Percentiles rank a stretch among this genome's conserved stretches.
Conservation (phyloP, 1,140 invertebrate genomes). For the Musca domestica region DNA sequence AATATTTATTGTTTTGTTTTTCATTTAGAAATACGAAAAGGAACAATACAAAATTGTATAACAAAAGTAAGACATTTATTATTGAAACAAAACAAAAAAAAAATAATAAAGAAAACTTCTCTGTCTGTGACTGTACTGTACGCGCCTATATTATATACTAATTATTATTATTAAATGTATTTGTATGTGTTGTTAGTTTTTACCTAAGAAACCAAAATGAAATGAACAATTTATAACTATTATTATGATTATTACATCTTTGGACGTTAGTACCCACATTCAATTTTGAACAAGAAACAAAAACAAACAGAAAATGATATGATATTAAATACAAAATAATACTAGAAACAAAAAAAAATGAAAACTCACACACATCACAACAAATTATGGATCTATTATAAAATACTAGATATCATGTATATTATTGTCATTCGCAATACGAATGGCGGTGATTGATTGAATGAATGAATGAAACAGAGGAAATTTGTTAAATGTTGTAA, state of each 20-base stretch:
- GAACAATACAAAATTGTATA: not conserved
- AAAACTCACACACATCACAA: too few species aligned
- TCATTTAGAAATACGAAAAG: not conserved
- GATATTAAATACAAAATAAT: not conserved
- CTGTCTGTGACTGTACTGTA: constrained; percentile 21
- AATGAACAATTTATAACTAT: not conserved
- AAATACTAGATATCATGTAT: too few species aligned
- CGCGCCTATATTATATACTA: constrained; percentile 17
- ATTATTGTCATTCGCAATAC: too few species aligned
- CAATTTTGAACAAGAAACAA: not conserved
- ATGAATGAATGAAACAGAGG: not conserved
- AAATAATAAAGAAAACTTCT: not conserved
- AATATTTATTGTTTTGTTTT: too few species aligned
- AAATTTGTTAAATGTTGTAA: constrained; percentile 23
- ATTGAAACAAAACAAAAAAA: not conserved
- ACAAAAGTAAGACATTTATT: not conserved
- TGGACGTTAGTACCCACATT: constrained; percentile 14
- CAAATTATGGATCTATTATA: too few species aligned
- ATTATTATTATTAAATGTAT: constrained; percentile 11
- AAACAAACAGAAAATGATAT: not conserved
- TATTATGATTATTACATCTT: not conserved
- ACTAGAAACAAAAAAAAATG: not conserved
- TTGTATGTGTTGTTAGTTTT: constrained; percentile 20
- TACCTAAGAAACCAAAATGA: constrained; percentile 1
- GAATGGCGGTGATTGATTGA: too few species aligned